Conservation (phyloP, 2,888 invertebrate species). For the Abscondita cerata region DNA sequence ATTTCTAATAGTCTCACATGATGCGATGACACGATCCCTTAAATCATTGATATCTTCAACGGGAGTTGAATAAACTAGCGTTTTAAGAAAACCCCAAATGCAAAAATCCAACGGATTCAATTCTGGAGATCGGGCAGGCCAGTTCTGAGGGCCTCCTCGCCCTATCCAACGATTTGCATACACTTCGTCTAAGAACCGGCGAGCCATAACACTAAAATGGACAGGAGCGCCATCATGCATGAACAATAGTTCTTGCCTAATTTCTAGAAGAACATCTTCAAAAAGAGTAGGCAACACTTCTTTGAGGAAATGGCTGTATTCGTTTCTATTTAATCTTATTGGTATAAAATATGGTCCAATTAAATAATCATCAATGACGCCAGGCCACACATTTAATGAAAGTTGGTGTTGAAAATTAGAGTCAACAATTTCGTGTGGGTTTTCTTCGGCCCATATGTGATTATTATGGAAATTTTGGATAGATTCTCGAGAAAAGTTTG, state of each 20-base stretch:
- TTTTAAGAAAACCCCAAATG: not conserved
- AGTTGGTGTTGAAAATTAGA: not conserved
- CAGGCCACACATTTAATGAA: slow-evolving; percentile 1
- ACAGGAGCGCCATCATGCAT: not conserved
- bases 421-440: not conserved
- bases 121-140: not conserved
- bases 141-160: no score
- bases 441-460: not conserved
- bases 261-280: not conserved
- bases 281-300: not conserved
- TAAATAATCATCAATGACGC: no score
- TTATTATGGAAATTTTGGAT: not conserved
- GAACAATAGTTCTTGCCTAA: not conserved
- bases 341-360: not conserved
- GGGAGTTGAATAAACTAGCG: no score
- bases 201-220: not conserved
- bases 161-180: no score
- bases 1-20: no score
- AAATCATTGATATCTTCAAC: no score
- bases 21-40: no score
- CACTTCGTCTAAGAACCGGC: no score
- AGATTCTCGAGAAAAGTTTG: no score
- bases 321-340: not conserved
- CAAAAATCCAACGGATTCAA: not conserved
- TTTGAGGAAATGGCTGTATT: not conserved